Evolutionary conservation across 2,797 vertebrate genomes (phyloP), one percentile per base, ranked within the genome.

Genomic region (Gallinago solitaria): DNA sequence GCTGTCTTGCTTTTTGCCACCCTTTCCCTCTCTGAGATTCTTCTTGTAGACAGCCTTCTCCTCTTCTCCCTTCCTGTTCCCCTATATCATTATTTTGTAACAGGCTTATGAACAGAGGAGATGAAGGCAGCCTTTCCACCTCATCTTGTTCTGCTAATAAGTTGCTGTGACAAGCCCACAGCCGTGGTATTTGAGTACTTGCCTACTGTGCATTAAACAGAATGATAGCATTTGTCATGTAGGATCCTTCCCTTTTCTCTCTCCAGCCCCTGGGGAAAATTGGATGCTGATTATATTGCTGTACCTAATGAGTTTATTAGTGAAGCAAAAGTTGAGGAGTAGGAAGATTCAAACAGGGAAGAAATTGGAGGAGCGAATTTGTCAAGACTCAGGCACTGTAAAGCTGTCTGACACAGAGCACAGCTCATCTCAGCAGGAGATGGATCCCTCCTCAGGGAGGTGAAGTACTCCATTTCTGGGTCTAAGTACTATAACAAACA

Each of bases 61-160:
- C 15, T 56, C 1, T 0, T 60, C n/a, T 41, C 51, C 5, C 1
- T 0, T 51, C 41, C 43, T 8, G 1, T 0, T 53, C 37, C 35
- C 48, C 16, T 39, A 61, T 88, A 88, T 83, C 32, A 9, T 57
- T 76, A 59, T 47, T 84, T 93, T 20, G 3, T 76, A 71, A 47
- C 28, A 74, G 11, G 33, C 28, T 87, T 82, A 67, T 12, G 39
- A 75, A 56, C 43, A 53, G 41, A 79, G 35, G 53, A 85, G 43
- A 53, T 84, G 82, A 92, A 89, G 57, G 33, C 25, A 20, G 27
- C 23, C 37, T 43, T 90, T 95, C 24, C 32, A 71, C 32, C 51
- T 92, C 32, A 30, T 83, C 71, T 60, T 94, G 9, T 74, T 87
- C 41, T 67, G 45, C 63, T 87, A 50, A 77, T 60, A 18, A 8